Conservation (phyloP, 2,113 vertebrate species). For the Dascyllus trimaculatus region DNA sequence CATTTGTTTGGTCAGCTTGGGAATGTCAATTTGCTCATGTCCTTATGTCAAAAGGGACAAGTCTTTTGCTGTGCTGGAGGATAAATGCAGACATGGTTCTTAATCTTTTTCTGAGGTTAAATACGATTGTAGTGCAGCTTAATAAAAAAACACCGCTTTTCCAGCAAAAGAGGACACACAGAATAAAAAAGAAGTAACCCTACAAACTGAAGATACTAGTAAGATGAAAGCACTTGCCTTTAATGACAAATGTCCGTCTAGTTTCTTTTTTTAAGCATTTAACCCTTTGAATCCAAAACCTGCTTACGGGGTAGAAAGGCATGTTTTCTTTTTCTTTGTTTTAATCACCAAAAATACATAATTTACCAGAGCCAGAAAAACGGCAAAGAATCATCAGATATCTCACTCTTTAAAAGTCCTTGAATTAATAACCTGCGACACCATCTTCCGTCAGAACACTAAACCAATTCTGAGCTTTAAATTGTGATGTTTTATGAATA, state of each 20-base stretch:
- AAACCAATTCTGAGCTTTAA: no score
- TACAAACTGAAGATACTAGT: background rate
- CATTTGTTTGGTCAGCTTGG: slow-evolving; percentile 61
- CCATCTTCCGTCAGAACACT: no score
- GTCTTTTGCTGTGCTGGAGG: background rate
- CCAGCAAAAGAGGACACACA: background rate
- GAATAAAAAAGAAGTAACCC: background rate
- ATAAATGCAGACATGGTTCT: slow-evolving; percentile 16
- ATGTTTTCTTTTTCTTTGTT: no score
- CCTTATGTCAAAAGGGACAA: slow-evolving; percentile 38
- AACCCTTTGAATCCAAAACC: no score
- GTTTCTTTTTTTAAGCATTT: background rate
- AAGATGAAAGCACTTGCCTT: background rate
- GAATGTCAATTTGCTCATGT: slow-evolving; percentile 52
- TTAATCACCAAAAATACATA: no score
- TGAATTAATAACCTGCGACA: no score
- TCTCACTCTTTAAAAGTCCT: no score
- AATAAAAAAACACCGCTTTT: slow-evolving; percentile 13
- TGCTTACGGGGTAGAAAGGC: no score
- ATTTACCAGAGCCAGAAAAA: no score
- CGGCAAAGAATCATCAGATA: no score
- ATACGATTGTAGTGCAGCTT: background rate
- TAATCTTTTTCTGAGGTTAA: slow-evolving; percentile 31
- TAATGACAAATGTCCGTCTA: background rate
- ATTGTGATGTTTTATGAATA: no score